Percentiles rank a stretch among this genome's conserved stretches.
Evolutionary conservation across 2,888 invertebrate genomes (phyloP).

Genomic region (Hipparchia semele): DNA sequence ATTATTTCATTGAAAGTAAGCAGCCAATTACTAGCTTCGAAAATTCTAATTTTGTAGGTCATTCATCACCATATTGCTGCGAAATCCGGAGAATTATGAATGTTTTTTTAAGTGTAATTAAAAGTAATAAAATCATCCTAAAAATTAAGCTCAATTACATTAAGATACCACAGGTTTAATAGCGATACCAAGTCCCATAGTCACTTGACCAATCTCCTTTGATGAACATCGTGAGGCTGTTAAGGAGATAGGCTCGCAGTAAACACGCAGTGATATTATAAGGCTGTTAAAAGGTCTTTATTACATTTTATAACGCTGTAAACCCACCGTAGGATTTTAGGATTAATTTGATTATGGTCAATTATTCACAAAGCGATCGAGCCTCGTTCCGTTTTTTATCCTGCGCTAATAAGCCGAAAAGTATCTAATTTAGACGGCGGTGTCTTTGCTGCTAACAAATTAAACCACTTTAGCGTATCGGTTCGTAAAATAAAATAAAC

Average conservation of each 20-base stretch:
- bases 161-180: too few relatives aligned
- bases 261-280: constrained; percentile 67
- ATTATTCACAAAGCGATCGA: constrained; percentile 80
- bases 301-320: constrained; percentile 80
- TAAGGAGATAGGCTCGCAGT: constrained; percentile 42
- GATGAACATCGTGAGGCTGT: constrained; percentile 19
- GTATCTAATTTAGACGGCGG: constrained; percentile 80
- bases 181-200: too few relatives aligned
- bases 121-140: too few relatives aligned
- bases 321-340: constrained; percentile 82
- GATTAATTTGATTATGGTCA: constrained; percentile 83
- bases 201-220: too few relatives aligned
- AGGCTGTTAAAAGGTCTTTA: constrained; percentile 77
- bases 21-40: too few relatives aligned
- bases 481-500: constrained; percentile 74
- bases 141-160: too few relatives aligned
- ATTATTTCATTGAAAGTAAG: too few relatives aligned
- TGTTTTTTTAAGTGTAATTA: too few relatives aligned
- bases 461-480: constrained; percentile 82
- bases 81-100: too few relatives aligned
- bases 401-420: constrained; percentile 80
- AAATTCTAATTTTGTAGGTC: too few relatives aligned
- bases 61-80: too few relatives aligned
- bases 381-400: constrained; percentile 73
- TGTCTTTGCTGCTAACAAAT: constrained; percentile 80